Base-by-base conservation (phyloP, 2,113 vertebrate genomes). In the Calcarius ornatus region DNA sequence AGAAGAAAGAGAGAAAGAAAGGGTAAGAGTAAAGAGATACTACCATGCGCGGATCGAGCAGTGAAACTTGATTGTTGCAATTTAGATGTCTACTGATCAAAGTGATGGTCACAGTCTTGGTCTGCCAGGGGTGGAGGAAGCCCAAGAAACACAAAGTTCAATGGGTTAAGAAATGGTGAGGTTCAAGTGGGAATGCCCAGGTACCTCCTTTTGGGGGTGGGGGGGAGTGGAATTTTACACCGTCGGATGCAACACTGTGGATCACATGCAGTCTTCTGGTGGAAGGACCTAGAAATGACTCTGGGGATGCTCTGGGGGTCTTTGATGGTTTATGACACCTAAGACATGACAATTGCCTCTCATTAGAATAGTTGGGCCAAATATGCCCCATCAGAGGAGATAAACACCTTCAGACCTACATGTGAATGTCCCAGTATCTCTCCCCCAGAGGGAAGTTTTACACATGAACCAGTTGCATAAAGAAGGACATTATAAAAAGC, bases 281-380 rank as follows among this genome's bases (percentile, higher is more conserved):
- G 66, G 25, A 42, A 71, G 42, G 31, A 31, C 50, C 21, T 35
- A 48, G 50, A 56, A 64, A 64, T 56, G 4, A 42, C 14, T 25
- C 16, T 25, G 7, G 25, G 11, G 6, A 4, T 57, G 42, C 42
- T 35, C 71, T 0, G 0, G 9, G 6, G 6, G 11, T 63, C 16
- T 40, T 48, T 47, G 24, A 9, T 71, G 35, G 35, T 71, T 71
- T 48, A 25, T 64, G 42, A 48, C 9, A 7, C 21, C 48, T 42
- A 40, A 63, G 24, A 56, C 11, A 48, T 35, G 21, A 48, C 21
- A 71, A 4, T 38, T 48, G 17, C 21, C 11, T 88, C 42, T 57
- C 17, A 19, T 15, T 22, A 48, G 21, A 16, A 12, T 48, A 48
- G 31, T 22, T 71, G 21, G 48, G 48, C 35, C n/a, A 47, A 14